Conservation (phyloP, 1,140 invertebrate species). For the Conus betulinus region DNA sequence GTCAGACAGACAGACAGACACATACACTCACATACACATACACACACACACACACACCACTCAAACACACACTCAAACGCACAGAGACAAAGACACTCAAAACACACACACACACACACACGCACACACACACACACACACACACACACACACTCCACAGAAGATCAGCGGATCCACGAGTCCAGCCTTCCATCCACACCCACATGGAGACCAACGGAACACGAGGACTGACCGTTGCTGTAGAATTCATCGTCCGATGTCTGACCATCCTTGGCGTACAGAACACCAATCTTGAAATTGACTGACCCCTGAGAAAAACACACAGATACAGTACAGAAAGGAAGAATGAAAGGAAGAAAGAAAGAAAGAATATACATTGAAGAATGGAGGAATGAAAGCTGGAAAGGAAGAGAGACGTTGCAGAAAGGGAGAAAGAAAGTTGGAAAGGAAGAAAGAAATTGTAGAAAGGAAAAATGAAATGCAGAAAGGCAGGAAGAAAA, state of each 20-base stretch:
- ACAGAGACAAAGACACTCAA: too few species aligned
- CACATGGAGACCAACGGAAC: background rate
- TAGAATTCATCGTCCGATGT: slow-evolving; percentile 95
- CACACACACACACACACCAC: too few species aligned
- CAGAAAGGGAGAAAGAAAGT: too few species aligned
- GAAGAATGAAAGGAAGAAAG: background rate
- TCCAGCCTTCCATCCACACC: background rate
- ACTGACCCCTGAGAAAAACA: slow-evolving; percentile 83
- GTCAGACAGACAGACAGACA: too few species aligned
- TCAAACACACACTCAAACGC: too few species aligned
- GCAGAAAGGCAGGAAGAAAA: too few species aligned
- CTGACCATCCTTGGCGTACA: slow-evolving; percentile 95
- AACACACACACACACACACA: too few species aligned
- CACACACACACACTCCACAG: background rate
- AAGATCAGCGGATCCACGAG: background rate
- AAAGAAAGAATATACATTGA: background rate
- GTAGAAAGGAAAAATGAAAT: too few species aligned
- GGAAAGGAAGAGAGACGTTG: too few species aligned
- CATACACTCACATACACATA: too few species aligned
- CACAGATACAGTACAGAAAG: background rate
- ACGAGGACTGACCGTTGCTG: slow-evolving; percentile 91
- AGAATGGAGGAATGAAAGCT: too few species aligned
- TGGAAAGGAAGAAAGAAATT: too few species aligned
- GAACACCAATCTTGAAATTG: slow-evolving; percentile 96
- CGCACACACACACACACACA: background rate